Evolutionary conservation across 2,888 invertebrate genomes (phyloP), one percentile per base, ranked within the genome.

Genomic region (Apocheima hispidaria): DNA sequence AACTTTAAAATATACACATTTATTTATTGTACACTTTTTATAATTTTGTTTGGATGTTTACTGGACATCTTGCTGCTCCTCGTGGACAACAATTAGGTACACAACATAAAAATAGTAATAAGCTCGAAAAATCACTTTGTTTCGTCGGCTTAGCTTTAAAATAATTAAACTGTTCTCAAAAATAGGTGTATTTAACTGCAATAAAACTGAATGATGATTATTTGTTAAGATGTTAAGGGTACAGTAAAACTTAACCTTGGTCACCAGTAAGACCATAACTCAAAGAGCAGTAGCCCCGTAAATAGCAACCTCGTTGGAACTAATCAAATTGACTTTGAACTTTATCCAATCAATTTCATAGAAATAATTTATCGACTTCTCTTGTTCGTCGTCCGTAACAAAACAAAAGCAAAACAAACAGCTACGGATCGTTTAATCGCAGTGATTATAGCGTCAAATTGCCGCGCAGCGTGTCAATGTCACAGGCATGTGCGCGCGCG

Each of bases 381-480:
- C 26, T 41, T 56, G 23, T 49, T 49, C 38, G 46, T 52, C 51
- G 38, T 23, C 23, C 30, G 55, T 26, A 38, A 33, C 33, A 38
- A 59, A 52, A 60, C 46, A 60, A 62, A 68, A 60, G 30, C 46
- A 64, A 65, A 64, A 54, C 55, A 53, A 57, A 63, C 49, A 64
- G 57, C 53, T 60, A 63, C 52, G 49, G 58, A 58, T 68, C 49
- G 69, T 74, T 71, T 75, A 76, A 78, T 78, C 73, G 74, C 63
- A 68, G 67, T 65, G 74, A 72, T 74, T 75, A 72, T 66, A 71
- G 70, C 70, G 71, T 70, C 72, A 65, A 70, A 71, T 75, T 72
- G 69, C 65, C 50, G 66, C 71, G 66, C 71, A 68, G 62, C 69
- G 67, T 76, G 71, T 80, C 82, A 83, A 83, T 83, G 81, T 79